Evolutionary conservation across 2,888 invertebrate genomes (phyloP).

Genomic region (Monochamus alternatus): DNA sequence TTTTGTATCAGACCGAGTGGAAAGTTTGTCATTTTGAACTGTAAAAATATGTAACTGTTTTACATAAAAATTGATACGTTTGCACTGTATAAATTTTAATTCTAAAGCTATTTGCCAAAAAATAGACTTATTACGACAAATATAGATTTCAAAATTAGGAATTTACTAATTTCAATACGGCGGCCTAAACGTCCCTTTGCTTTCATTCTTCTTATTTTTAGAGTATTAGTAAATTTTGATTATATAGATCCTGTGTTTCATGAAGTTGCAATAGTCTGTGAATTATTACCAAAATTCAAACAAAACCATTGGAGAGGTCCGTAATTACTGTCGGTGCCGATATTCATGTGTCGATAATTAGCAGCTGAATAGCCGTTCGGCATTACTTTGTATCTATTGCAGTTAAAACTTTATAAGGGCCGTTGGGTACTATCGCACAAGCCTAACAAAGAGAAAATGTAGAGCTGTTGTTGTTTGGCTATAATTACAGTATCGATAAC

Average conservation of each 20-base stretch:
- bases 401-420: slow-evolving; percentile 2
- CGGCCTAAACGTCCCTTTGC: too few species aligned
- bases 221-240: too few species aligned
- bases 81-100: too few species aligned
- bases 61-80: too few species aligned
- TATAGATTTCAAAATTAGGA: too few species aligned
- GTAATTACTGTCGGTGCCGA: slow-evolving; percentile 3
- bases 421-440: not conserved
- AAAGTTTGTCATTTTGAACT: too few species aligned
- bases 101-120: too few species aligned
- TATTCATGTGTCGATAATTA: slow-evolving; percentile 6
- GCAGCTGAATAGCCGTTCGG: slow-evolving; percentile 1
- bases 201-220: too few species aligned
- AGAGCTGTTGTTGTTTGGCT: not conserved
- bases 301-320: not conserved
- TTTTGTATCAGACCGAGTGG: too few species aligned
- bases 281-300: not conserved
- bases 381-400: slow-evolving; percentile 3
- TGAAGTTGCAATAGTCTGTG: not conserved
- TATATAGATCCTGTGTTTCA: not conserved
- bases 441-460: not conserved
- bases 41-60: too few species aligned
- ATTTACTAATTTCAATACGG: too few species aligned
- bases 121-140: too few species aligned
- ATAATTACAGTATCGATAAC: not conserved